A percentile compares a stretch with the other conserved stretches of the same genome.
phyloP scores from a whole-genome alignment of 2,797 vertebrate species.

The Schizopygopsis pylzovi region DNA sequence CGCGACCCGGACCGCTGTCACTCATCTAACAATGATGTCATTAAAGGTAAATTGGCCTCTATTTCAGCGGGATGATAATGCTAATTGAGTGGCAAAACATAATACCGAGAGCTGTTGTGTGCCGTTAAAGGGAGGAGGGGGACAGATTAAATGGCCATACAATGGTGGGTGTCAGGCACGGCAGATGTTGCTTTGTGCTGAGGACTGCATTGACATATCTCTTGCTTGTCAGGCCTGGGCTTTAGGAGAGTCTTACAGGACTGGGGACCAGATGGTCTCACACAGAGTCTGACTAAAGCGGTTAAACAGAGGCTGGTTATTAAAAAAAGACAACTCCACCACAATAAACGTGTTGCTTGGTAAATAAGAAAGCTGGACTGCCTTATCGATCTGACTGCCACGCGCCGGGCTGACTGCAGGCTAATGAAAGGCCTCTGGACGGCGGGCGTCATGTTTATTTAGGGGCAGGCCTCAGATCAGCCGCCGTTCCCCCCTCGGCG shows the following conservation, averaged over 20 bases:
- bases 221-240: constrained; percentile 93
- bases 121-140: constrained; percentile 90
- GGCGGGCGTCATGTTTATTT: constrained; percentile 73
- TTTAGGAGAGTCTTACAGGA: constrained; percentile 91
- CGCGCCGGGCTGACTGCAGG: constrained; percentile 68
- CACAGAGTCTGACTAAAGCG: constrained; percentile 86
- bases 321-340: constrained; percentile 81
- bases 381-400: constrained; percentile 83
- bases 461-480: constrained; percentile 72
- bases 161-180: constrained; percentile 96
- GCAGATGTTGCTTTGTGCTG: constrained; percentile 99
- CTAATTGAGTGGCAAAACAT: constrained; percentile 99
- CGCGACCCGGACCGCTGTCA: constrained; percentile 84
- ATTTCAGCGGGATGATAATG: constrained; percentile 99
- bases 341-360: constrained; percentile 84
- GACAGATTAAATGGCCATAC: constrained; percentile 96
- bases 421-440: constrained; percentile 79
- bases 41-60: constrained; percentile 99
- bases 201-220: constrained; percentile 96
- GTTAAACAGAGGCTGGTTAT: constrained; percentile 85
- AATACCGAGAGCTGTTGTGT: constrained; percentile 99
- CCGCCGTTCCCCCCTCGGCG: constrained; percentile 50
- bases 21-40: constrained; percentile 99
- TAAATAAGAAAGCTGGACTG: constrained; percentile 83
- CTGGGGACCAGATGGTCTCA: constrained; percentile 94